Evolutionary conservation across 92 coral and sea anemone species (phyloP).

Genomic region (Metridium senile): DNA sequence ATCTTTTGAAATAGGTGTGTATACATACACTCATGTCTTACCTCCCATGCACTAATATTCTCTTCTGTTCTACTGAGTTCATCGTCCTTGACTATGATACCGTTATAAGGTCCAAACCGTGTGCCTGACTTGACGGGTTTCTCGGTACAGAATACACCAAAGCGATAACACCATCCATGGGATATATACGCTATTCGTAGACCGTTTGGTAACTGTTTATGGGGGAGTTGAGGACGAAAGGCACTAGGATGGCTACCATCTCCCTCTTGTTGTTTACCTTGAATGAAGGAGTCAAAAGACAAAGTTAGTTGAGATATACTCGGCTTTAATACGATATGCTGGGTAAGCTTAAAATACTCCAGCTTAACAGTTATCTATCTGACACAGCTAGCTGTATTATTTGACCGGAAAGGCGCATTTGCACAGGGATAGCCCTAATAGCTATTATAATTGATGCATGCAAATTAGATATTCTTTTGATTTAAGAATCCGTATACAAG

Average conservation of each 20-base stretch:
- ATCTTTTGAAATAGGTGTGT: no score
- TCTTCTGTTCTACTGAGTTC: constrained; percentile 39
- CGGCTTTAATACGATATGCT: no score
- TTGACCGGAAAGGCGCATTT: no score
- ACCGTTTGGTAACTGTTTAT: constrained; percentile 46
- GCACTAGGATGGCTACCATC: background rate
- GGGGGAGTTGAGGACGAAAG: constrained; percentile 13
- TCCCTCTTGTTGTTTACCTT: constrained; percentile 1
- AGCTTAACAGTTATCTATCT: no score
- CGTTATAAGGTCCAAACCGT: constrained; percentile 91
- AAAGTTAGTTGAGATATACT: no score
- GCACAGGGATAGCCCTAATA: no score
- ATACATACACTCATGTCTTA: no score
- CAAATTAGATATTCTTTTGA: no score
- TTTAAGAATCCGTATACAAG: no score
- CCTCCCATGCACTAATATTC: constrained; percentile 81
- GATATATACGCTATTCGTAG: constrained; percentile 29
- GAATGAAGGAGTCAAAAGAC: background rate
- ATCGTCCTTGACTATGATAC: constrained; percentile 42
- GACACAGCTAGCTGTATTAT: no score
- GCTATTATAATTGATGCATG: no score
- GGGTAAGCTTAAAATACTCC: no score
- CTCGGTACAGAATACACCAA: constrained; percentile 84
- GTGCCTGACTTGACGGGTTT: constrained; percentile 72
- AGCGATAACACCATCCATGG: constrained; percentile 46